A percentile compares a stretch with the other conserved stretches of the same genome.
These are phyloP conservation scores for Anomalospiza imberbis DNA, from an alignment of 2,797 vertebrate genomes.

Conservation along the genomic window DNA sequence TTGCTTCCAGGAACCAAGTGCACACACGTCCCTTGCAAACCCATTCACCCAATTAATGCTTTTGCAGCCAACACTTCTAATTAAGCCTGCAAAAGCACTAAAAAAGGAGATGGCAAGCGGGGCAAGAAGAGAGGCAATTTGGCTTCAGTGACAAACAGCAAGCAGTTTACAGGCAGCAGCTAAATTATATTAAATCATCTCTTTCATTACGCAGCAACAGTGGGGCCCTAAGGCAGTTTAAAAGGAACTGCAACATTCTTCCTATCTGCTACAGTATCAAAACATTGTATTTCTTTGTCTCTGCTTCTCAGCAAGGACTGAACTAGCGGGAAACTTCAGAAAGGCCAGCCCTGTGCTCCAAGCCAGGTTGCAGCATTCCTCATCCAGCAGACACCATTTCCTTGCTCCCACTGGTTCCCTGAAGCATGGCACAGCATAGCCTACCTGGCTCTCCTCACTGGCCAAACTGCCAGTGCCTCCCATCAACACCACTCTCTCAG, in stretches of 20 bases:
- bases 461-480: background rate
- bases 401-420: background rate
- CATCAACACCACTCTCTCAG: background rate
- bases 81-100: background rate
- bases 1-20: background rate
- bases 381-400: background rate
- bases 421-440: background rate
- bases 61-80: constrained; percentile 1
- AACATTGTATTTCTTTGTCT: background rate
- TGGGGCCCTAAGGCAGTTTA: background rate
- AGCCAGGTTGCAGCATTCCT: background rate
- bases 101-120: background rate
- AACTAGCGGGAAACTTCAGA: background rate
- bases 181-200: background rate
- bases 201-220: background rate
- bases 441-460: background rate
- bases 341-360: background rate
- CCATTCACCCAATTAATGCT: background rate
- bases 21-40: background rate
- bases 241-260: background rate
- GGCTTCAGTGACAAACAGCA: background rate
- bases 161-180: background rate
- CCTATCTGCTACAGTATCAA: background rate
- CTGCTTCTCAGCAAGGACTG: background rate
- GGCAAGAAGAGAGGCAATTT: background rate